Evolutionary conservation across 2,888 invertebrate genomes (phyloP), one percentile per base, ranked within the genome.

Genomic region (Drosophila eohydei): DNA sequence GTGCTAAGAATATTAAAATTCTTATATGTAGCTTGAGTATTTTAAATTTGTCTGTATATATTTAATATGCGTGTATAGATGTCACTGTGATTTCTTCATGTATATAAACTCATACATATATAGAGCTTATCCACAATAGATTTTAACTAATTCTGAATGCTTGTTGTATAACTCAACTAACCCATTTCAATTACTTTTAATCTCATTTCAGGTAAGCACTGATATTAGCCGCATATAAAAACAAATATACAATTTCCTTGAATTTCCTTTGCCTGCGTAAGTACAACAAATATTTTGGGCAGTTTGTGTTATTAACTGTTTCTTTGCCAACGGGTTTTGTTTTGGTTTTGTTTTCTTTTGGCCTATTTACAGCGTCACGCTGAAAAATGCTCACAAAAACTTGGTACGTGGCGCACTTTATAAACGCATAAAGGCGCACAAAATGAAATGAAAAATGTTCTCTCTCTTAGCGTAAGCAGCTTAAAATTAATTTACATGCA

Each of bases 401-500:
- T 73, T 78, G 64, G 58, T 38, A 44, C 43, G 46, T 43, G 14
- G 21, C 34, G 32, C 58, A 78, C 63, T 64, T 55, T 52, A 81
- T 57, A 60, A 56, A 69, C 61, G 58, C 56, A 65, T 46, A 60
- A 64, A 62, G 48, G 50, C 56, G 48, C 38, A 67, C 65, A 80
- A 74, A 85, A 77, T 66, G 56, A 74, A 90, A 83, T 80, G 64
- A 82, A 82, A 89, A 84, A 88, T 80, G 72, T 80, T 38, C 54
- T 81, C 75, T 66, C 71, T 76, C 65, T 56, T 65, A 61, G 71
- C 89, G 87, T 89, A 90, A 89, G 86, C 88, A 75, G 90, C 86
- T 86, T 86, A 89, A 86, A 86, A 90, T 87, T 84, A 90, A 90
- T 89, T 86, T 81, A 71, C 82, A 87, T 83, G 65, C 50, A 57